Evolutionary conservation across 2,888 invertebrate species (phyloP).

Genomic region (Druceiella hillmani): DNA sequence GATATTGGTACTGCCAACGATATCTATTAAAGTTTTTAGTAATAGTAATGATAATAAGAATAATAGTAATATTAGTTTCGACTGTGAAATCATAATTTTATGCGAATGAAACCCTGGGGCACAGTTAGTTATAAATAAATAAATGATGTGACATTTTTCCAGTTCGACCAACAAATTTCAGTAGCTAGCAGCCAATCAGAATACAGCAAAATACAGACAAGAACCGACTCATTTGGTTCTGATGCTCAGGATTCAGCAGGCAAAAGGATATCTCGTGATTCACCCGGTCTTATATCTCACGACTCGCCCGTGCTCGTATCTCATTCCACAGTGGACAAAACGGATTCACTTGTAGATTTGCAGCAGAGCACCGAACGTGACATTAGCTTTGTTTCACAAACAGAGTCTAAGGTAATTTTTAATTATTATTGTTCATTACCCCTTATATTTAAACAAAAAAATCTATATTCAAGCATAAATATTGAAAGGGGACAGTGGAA

Average conservation of each 20-base stretch:
- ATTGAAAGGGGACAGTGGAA: too few species aligned
- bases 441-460: too few species aligned
- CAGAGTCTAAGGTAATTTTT: constrained; percentile 43
- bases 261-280: constrained; percentile 40
- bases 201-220: constrained; percentile 36
- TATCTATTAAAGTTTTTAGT: too few species aligned
- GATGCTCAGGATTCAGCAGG: constrained; percentile 35
- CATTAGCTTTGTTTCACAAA: constrained; percentile 46
- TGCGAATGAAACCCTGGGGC: too few species aligned
- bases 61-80: too few species aligned
- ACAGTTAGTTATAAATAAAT: too few species aligned
- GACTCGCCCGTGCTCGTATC: constrained; percentile 24
- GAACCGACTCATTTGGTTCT: constrained; percentile 44
- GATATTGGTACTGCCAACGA: too few species aligned
- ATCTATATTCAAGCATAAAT: too few species aligned
- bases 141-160: too few species aligned
- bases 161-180: constrained; percentile 39
- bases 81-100: too few species aligned
- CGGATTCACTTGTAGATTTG: constrained; percentile 44
- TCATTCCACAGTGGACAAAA: constrained; percentile 37
- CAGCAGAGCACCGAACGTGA: constrained; percentile 48
- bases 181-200: constrained; percentile 41
- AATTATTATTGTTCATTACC: too few species aligned
- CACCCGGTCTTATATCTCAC: constrained; percentile 26
- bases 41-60: too few species aligned